phyloP scores from a whole-genome alignment of 2,888 invertebrate species.

The Elegia similella region DNA sequence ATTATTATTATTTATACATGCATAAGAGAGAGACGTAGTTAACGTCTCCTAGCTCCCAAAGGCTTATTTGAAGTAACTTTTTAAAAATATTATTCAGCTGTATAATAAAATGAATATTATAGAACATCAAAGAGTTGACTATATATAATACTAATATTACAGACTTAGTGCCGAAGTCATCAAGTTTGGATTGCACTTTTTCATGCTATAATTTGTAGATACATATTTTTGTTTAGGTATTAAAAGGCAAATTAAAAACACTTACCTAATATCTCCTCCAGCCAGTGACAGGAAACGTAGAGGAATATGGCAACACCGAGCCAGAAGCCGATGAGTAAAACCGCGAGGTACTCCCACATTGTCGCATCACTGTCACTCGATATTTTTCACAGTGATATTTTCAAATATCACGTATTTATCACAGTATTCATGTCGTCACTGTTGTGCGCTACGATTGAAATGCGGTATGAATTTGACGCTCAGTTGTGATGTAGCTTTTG shows the following conservation, averaged over 20 bases:
- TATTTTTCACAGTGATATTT: background rate
- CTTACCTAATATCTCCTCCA: conserved; percentile 84
- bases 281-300: conserved; percentile 79
- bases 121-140: too few relatives aligned
- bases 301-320: conserved; percentile 75
- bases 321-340: conserved; percentile 73
- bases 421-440: conserved; percentile 5
- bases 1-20: too few relatives aligned
- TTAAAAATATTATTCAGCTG: too few relatives aligned
- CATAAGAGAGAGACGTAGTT: too few relatives aligned
- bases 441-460: conserved; percentile 6
- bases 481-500: background rate
- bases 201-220: too few relatives aligned
- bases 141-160: too few relatives aligned
- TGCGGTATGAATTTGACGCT: conserved; percentile 10
- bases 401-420: conserved; percentile 28
- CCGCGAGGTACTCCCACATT: conserved; percentile 74
- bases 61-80: too few relatives aligned
- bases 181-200: too few relatives aligned
- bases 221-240: background rate
- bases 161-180: too few relatives aligned
- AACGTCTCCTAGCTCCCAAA: too few relatives aligned
- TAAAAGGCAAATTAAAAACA: conserved; percentile 24
- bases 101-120: too few relatives aligned
- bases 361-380: conserved; percentile 38